Conservation (phyloP, 2,113 vertebrate species). For the Edolisoma coerulescens region DNA sequence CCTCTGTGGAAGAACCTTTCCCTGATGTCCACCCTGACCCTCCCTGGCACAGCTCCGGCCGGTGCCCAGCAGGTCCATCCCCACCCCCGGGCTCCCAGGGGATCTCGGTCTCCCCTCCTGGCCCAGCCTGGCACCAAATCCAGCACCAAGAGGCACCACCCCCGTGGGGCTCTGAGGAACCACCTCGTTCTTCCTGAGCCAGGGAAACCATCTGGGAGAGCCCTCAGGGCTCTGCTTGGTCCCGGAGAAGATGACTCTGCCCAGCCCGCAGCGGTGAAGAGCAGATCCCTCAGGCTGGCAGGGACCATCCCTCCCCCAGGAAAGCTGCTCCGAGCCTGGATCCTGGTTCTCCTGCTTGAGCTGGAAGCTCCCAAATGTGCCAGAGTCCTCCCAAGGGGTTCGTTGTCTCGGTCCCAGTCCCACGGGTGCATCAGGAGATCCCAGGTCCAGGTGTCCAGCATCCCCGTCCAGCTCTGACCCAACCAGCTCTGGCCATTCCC, state of each 20-base stretch:
- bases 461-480: background rate
- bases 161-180: background rate
- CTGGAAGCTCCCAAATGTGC: background rate
- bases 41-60: background rate
- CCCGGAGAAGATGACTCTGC: background rate
- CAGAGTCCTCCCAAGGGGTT: background rate
- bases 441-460: rapidly evolving
- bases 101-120: rapidly evolving
- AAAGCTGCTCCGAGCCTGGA: background rate
- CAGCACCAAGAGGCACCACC: background rate
- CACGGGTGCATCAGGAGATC: background rate
- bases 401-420: background rate
- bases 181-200: rapidly evolving
- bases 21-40: rapidly evolving
- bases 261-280: background rate
- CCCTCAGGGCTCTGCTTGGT: background rate
- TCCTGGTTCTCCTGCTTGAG: background rate
- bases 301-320: background rate
- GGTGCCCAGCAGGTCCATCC: background rate
- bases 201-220: background rate
- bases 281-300: background rate
- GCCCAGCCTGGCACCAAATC: background rate
- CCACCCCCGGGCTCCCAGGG: background rate
- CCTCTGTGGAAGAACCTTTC: background rate
- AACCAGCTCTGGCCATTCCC: background rate